phyloP scores from a whole-genome alignment of 2,888 invertebrate genomes.

The Phyto melanocephala region DNA sequence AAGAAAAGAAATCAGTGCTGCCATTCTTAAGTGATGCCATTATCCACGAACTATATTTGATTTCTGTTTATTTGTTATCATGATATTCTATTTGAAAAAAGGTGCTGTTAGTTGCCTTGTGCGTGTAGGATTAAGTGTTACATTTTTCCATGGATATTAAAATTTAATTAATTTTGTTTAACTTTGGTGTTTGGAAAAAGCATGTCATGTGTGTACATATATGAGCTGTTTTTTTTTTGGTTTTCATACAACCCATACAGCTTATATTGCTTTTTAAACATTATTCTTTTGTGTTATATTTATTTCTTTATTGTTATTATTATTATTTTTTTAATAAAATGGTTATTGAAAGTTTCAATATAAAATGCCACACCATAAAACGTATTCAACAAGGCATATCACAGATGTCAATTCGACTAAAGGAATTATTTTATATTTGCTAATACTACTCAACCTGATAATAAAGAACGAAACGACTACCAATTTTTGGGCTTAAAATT shows the following conservation, averaged over 20 bases:
- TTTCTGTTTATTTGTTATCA: too few species aligned
- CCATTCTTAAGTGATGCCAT: too few species aligned
- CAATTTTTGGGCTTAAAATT: too few species aligned
- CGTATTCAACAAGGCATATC: background rate
- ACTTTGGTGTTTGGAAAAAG: slow-evolving; percentile 8
- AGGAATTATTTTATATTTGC: too few species aligned
- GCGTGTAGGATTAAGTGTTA: too few species aligned
- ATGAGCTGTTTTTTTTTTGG: background rate
- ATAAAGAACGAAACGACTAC: too few species aligned
- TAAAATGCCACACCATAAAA: background rate
- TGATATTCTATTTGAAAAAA: too few species aligned
- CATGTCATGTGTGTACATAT: background rate
- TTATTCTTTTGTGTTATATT: background rate
- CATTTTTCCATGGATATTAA: slow-evolving; percentile 3
- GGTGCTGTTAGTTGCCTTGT: too few species aligned
- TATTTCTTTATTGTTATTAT: background rate
- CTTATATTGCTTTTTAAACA: background rate
- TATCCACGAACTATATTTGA: too few species aligned
- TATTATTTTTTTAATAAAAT: slow-evolving; percentile 26
- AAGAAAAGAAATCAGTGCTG: too few species aligned
- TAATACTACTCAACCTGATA: too few species aligned
- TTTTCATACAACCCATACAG: background rate
- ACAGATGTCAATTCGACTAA: background rate
- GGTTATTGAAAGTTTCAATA: slow-evolving; percentile 37
- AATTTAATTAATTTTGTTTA: slow-evolving; percentile 46